Evolutionary conservation across 2,888 invertebrate genomes (phyloP), one percentile per base, ranked within the genome.

Genomic region (Ecdyonurus torrentis): DNA sequence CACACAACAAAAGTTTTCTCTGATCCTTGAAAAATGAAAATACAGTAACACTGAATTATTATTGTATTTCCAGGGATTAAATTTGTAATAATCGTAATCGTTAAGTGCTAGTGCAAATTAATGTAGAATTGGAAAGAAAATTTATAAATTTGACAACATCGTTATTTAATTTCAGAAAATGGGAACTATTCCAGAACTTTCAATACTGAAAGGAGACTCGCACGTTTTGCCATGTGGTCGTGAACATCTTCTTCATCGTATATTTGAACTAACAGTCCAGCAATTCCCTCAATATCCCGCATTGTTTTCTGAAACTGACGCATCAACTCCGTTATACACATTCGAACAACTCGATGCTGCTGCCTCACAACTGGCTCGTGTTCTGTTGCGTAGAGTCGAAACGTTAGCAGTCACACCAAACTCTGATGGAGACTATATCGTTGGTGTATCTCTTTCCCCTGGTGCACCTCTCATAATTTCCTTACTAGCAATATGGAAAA

Each of bases 391-490:
- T 22, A 74, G 74, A 25, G 78, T 80, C 58, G 61, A 10, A 67
- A 71, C 2, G 66, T 20, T 66, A 62, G 62, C 64, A 55, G 52
- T 37, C 58, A 24, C 64, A 58, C 50, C 77, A 15, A 86, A 87
- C 71, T 71, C 75, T 2, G 89, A 89, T 71, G 84, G 84, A 0
- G 86, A 89, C 71, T 84, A 75, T 68, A 83, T 90, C 15, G 78
- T 91, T 0, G 89, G 87, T 0, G 86, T 91, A 0, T 87, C 87
- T 70, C 84, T 91, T 83, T 81, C 83, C 66, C 91, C 91, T 0
- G 83, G 86, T 1, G 85, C 88, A 69, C 80, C 75, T 52, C 72
- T 87, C 63, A 80, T 91, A 7, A 77, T 82, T 25, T 76, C 84
- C 0, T 74, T 93, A 22, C 73, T 92, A 65, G 83, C 88, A 0